phyloP scores from a whole-genome alignment of 2,797 vertebrate genomes.

The Champsocephalus esox region DNA sequence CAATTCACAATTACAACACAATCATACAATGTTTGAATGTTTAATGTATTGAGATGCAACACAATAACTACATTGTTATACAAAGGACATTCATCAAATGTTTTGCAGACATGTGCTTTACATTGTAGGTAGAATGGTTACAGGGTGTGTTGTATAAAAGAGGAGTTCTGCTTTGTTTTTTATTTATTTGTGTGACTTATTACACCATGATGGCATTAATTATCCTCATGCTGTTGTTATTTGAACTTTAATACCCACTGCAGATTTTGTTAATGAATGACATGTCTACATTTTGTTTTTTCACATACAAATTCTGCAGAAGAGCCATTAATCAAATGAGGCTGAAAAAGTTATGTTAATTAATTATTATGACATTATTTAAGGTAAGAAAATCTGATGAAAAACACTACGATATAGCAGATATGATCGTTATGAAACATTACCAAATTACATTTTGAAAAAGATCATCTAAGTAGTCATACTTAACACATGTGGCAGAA shows the following conservation, averaged over 20 bases:
- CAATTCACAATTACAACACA: neutral
- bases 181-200: conserved; percentile 55
- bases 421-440: conserved; percentile 29
- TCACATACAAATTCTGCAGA: conserved; percentile 68
- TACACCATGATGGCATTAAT: conserved; percentile 68
- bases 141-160: conserved; percentile 3
- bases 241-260: conserved; percentile 74
- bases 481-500: neutral
- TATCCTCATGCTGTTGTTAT: conserved; percentile 64
- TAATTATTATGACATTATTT: conserved; percentile 75
- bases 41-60: neutral
- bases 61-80: neutral
- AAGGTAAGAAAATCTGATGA: conserved; percentile 59
- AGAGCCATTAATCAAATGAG: conserved; percentile 75
- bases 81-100: neutral
- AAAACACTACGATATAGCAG: conserved; percentile 20
- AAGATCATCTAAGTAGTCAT: conserved; percentile 1
- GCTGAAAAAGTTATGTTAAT: conserved; percentile 67
- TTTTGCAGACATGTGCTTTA: neutral
- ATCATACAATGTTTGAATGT: neutral
- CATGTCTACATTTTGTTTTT: conserved; percentile 74
- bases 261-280: conserved; percentile 78
- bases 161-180: conserved; percentile 11
- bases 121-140: neutral
- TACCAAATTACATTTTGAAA: conserved; percentile 19